Evolutionary conservation across 2,113 vertebrate genomes (phyloP).

Genomic region (Ophthalmolycus amberensis): DNA sequence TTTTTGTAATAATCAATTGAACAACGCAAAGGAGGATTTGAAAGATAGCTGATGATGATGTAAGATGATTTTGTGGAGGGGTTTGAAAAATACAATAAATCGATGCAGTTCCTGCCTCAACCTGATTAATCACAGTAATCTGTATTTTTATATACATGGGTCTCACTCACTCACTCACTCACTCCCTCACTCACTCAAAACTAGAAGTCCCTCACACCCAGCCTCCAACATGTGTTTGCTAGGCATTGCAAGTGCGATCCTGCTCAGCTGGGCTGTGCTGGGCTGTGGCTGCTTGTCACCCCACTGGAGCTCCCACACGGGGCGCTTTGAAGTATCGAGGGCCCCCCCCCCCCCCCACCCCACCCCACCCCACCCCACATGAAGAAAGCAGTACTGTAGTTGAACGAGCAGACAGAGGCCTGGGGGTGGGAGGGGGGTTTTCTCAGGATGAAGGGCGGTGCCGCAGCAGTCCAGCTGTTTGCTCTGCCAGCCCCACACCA

Average conservation of each 20-base stretch:
- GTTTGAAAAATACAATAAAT: constrained; percentile 4
- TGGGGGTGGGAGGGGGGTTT: constrained; percentile 21
- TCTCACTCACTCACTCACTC: not conserved
- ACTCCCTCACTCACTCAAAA: not conserved
- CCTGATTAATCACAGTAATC: not conserved
- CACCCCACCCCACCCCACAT: too few species aligned
- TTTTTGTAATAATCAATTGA: not conserved
- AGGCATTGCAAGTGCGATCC: constrained; percentile 74
- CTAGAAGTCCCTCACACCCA: constrained; percentile 25
- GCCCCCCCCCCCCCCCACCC: too few species aligned
- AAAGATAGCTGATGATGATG: not conserved
- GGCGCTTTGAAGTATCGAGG: constrained; percentile 76
- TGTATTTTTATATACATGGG: not conserved
- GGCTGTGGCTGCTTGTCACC: constrained; percentile 68
- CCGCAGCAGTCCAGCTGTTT: constrained; percentile 79
- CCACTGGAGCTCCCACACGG: constrained; percentile 60
- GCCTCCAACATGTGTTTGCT: constrained; percentile 66
- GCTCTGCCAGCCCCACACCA: constrained; percentile 60
- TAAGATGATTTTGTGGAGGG: not conserved
- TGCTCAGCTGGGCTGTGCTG: constrained; percentile 67
- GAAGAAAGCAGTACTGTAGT: constrained; percentile 47
- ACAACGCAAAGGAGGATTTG: not conserved
- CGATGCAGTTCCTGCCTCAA: not conserved
- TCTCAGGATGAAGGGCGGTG: constrained; percentile 67
- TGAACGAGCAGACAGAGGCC: constrained; percentile 49